phyloP scores from a whole-genome alignment of 92 coral and sea anemone genomes.

The Epizoanthus illoricatus region DNA sequence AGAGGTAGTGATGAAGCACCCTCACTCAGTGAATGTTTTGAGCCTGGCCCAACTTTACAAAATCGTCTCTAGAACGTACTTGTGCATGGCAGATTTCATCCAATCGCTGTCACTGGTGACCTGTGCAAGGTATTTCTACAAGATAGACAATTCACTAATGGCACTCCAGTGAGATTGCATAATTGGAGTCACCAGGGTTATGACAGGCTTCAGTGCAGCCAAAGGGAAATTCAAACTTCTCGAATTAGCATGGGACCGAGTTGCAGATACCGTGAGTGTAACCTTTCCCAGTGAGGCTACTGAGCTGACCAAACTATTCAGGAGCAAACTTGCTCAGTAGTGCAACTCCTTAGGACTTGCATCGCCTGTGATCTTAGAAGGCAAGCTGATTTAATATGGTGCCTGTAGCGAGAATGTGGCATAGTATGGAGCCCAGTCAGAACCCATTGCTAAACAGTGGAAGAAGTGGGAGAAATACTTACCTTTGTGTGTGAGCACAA shows the following conservation, averaged over 20 bases:
- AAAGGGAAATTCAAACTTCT: conserved; percentile 41
- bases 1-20: no score
- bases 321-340: conserved; percentile 47
- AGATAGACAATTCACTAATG: no score
- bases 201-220: no score
- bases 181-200: no score
- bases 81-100: no score
- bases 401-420: conserved; percentile 50
- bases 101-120: no score
- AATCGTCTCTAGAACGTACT: no score
- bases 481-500: conserved; percentile 22
- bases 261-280: conserved; percentile 37
- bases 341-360: conserved; percentile 71
- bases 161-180: no score
- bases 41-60: no score
- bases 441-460: conserved; percentile 22
- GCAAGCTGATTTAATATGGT: conserved; percentile 49
- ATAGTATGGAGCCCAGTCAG: conserved; percentile 50
- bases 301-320: no score
- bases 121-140: no score
- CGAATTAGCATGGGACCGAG: conserved; percentile 52
- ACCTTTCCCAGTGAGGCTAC: conserved; percentile 38
- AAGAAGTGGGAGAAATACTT: conserved; percentile 38
- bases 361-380: conserved; percentile 41
- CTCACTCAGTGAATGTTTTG: no score